phyloP scores from a whole-genome alignment of 2,797 vertebrate species.

The Falco novaeseelandiae region DNA sequence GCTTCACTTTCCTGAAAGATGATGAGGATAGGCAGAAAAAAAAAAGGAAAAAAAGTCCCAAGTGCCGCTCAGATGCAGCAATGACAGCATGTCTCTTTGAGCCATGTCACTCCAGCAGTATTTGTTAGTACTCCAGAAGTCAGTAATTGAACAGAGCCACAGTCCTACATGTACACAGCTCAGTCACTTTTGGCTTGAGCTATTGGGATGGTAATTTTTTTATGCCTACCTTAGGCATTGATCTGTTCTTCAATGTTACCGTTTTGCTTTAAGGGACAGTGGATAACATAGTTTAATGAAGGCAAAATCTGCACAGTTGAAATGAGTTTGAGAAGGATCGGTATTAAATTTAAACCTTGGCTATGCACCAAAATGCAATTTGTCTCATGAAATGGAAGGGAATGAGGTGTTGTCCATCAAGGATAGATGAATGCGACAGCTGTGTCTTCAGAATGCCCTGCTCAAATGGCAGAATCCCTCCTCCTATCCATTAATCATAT shows the following conservation, averaged over 20 bases:
- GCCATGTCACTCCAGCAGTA: background rate
- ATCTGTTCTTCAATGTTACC: background rate
- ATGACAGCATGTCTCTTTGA: background rate
- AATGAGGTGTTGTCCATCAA: background rate
- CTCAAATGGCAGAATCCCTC: background rate
- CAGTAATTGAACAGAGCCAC: background rate
- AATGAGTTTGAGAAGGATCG: background rate
- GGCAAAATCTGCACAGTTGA: background rate
- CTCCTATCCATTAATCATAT: background rate
- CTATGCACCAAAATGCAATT: background rate
- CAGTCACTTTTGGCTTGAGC: background rate
- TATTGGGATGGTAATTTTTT: background rate
- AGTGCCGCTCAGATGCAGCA: background rate
- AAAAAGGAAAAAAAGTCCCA: background rate
- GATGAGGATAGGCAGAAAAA: background rate
- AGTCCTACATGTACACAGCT: background rate
- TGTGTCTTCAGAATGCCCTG: background rate
- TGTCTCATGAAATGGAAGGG: background rate
- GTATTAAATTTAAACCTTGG: background rate
- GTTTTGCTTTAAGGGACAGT: background rate
- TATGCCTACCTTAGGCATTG: background rate
- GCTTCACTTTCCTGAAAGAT: background rate
- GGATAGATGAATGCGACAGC: background rate
- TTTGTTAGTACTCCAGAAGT: background rate
- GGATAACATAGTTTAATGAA: background rate